Evolutionary conservation across 2,797 vertebrate genomes (phyloP), one percentile per base, ranked within the genome.

Genomic region (Telmatherina bonti): DNA sequence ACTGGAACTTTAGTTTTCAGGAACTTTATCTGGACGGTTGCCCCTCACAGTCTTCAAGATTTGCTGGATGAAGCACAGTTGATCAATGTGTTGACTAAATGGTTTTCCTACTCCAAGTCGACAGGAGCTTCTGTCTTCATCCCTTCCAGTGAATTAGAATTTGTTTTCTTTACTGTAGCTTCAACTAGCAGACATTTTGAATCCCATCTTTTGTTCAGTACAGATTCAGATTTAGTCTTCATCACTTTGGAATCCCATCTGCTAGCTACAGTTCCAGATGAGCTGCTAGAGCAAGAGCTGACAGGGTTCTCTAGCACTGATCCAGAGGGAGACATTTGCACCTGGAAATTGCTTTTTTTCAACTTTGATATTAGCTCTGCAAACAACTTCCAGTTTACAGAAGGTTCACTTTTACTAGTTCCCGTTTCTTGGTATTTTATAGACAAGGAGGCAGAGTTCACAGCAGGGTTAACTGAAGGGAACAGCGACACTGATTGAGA

Each of bases 61-160:
- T 55, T 31, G 24, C 18, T 9, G 13, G 9, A 20, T 12, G 38
- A 45, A 16, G 12, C 38, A 9, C 11, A 22, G 38, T 5, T 31
- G 24, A n/a, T 27, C 52, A 36, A 26, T 16, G 43, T 16, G 45
- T 1, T 12, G 56, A 72, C 20, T 2, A 30, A 68, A 45, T 73
- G 76, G 67, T 72, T 80, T 61, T 74, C 67, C 45, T 24, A 51
- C 62, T 47, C 63, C 2, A 16, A 20, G 36, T n/a, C 38, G 6
- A 18, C 30, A 22, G 59, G 20, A 30, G 51, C 22, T 18, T 64
- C 52, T 64, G 47, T 35, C 4, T 7, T 27, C 24, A 53, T 51
- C 2, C 62, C 59, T 16, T 81, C 47, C 9, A 33, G 7, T 5
- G 16, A 16, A 2, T 33, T 33, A 31, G 30, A 31, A 7, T 31